phyloP scores from a whole-genome alignment of 2,113 vertebrate genomes.

The Melanerpes aurifrons region DNA sequence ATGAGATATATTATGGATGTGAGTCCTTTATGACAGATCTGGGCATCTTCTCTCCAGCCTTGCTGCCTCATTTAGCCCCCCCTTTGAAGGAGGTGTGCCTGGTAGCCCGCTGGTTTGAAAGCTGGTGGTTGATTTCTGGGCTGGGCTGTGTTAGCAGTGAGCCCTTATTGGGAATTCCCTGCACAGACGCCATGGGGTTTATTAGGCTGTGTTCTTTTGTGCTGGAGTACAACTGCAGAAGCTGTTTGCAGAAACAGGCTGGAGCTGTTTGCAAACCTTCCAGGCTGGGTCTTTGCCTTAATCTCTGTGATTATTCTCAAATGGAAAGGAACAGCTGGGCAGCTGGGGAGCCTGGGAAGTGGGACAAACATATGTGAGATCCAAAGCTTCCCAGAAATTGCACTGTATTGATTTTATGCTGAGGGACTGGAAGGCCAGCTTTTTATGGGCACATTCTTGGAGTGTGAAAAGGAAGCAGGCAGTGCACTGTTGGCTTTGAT shows the following conservation, averaged over 20 bases:
- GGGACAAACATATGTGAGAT: constrained; percentile 43
- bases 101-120: not conserved
- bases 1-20: not conserved
- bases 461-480: not conserved
- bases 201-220: constrained; percentile 2
- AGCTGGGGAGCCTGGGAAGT: constrained; percentile 39
- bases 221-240: not conserved
- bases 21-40: not conserved
- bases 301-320: constrained; percentile 61
- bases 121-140: not conserved
- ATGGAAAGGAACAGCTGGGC: constrained; percentile 62
- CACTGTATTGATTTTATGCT: not conserved
- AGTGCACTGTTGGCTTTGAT: not conserved
- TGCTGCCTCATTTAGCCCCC: not conserved
- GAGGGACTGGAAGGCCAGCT: not conserved
- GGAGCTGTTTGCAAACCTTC: constrained; percentile 56
- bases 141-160: not conserved
- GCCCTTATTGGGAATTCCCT: constrained; percentile 6
- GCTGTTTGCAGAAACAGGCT: constrained; percentile 34
- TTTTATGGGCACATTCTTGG: not conserved
- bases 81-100: not conserved
- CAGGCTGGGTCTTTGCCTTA: constrained; percentile 56
- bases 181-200: not conserved
- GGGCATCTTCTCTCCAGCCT: not conserved
- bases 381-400: constrained; percentile 61